phyloP scores from a whole-genome alignment of 2,797 vertebrate species.

The Phoebastria nigripes region DNA sequence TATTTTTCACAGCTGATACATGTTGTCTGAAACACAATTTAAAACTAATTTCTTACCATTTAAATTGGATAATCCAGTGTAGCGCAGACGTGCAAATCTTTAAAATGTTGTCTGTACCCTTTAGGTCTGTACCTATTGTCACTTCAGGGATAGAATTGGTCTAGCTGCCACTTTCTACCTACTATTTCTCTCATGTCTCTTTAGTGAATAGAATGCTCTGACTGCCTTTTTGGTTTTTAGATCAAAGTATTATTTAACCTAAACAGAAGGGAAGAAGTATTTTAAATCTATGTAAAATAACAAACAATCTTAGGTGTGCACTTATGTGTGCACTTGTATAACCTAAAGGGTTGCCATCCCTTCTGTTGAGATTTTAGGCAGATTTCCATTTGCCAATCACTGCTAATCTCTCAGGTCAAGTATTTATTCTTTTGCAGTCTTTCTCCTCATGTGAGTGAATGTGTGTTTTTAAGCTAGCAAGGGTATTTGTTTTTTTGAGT shows the following conservation, averaged over 20 bases:
- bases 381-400: not conserved
- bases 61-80: not conserved
- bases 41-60: not conserved
- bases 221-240: not conserved
- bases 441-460: not conserved
- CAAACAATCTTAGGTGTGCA: not conserved
- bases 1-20: not conserved
- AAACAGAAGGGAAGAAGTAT: not conserved
- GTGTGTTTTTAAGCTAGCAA: not conserved
- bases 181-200: not conserved
- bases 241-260: not conserved
- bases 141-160: not conserved
- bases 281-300: not conserved
- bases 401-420: not conserved
- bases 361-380: not conserved
- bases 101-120: not conserved
- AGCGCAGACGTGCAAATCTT: not conserved
- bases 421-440: not conserved
- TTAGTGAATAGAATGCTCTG: not conserved
- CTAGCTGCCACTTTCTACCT: not conserved
- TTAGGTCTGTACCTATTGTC: not conserved
- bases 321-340: not conserved
- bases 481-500: not conserved
- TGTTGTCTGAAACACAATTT: not conserved
- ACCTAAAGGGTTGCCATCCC: not conserved